These are phyloP conservation scores for Luehdorfia chinensis DNA, from an alignment of 1,140 invertebrate genomes.

Conservation along the genomic window DNA sequence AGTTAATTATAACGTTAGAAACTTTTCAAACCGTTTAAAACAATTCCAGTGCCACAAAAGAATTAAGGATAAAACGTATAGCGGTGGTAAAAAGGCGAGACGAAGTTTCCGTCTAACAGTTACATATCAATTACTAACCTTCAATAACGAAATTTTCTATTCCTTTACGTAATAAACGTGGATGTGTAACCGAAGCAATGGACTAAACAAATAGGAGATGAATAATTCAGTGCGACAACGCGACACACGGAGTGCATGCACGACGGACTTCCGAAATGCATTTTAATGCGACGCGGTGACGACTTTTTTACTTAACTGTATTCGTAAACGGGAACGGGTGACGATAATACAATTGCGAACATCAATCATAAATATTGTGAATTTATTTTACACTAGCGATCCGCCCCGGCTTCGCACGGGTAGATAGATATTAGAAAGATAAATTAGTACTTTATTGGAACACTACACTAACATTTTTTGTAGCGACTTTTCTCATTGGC, in stretches of 20 bases:
- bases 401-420: no score
- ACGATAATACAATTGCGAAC: no score
- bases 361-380: no score
- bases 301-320: constrained; percentile 23
- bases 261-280: constrained; percentile 40
- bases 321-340: constrained; percentile 14
- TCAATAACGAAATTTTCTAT: constrained; percentile 25
- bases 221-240: constrained; percentile 45
- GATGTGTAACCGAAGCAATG: constrained; percentile 38
- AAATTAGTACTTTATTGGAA: no score
- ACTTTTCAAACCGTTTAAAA: no score
- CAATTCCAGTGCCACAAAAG: neutral
- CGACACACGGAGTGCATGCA: constrained; percentile 38
- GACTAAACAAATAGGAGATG: constrained; percentile 26
- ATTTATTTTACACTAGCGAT: no score
- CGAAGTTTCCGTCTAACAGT: neutral
- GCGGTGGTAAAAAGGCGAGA: neutral
- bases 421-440: no score
- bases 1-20: no score
- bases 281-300: constrained; percentile 32
- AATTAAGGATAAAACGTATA: neutral
- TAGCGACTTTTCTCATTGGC: no score
- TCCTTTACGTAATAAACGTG: constrained; percentile 38
- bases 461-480: no score
- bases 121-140: constrained; percentile 22